Evolutionary conservation across 2,797 vertebrate genomes (phyloP), one percentile per base, ranked within the genome.

Genomic region (Ataeniobius toweri): DNA sequence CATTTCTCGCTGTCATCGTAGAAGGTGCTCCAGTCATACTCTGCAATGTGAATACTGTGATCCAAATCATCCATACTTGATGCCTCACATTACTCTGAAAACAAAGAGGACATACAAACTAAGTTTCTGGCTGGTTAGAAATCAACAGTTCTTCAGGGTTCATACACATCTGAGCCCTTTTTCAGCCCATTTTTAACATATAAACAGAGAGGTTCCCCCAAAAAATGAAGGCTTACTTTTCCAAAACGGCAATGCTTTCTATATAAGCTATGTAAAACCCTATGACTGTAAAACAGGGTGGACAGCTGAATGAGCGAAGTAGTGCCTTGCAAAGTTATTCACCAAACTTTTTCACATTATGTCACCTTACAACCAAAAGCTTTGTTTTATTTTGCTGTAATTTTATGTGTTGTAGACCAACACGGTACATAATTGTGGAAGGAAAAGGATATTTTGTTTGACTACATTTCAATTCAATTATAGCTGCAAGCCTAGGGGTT

Each of bases 31-130:
- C 98, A 99, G 82, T 98, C 98, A 51, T 88, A 89, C 85, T 98
- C 97, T 4, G 95, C 96, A 81, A 98, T 96, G 89, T 95, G 93
- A 84, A 99, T 95, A 81, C 98, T 99, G 92, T 99, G 97, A 92
- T 98, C 97, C 65, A 99, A 96, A 90, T 99, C 97, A 85, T 99
- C 98, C 98, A 99, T 99, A 71, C 24, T 70, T 74, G 59, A 77
- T 50, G 26, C 22, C 31, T 90, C 73, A 85, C 76, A 82, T 86
- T 75, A 86, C 76, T 92, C 94, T 97, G 90, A 48, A 90, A 83
- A 80, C 78, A 41, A 92, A 83, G 44, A 79, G 44, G 24, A 48
- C 16, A 80, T 16, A 76, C 56, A 31, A 31, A 73, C 20, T 56
- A 67, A 80, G 51, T 67, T 78, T 71, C 56, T 28, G 5, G 6